Evolutionary conservation across 2,113 vertebrate genomes (phyloP), one percentile per base, ranked within the genome.

Genomic region (Neogale vison): DNA sequence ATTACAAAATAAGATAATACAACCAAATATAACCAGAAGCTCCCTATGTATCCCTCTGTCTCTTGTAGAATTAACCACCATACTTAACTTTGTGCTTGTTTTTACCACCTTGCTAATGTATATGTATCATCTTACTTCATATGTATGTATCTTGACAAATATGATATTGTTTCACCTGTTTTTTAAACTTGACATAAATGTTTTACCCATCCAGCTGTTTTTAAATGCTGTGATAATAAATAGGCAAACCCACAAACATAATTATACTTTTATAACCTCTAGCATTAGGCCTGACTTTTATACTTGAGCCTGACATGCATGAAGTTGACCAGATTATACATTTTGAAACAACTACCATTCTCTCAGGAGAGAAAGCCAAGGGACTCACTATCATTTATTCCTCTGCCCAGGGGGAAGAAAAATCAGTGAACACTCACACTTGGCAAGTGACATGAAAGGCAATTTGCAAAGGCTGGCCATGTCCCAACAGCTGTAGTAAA

Each of bases 361-460:
- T 23, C 29, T 80, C 45, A 34, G 24, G 93, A 93, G 50, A 69
- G 77, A 95, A 94, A 71, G 50, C n/a, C 69, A 87, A 90, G 36
- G 59, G 93, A 96, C 72, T 84, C 88, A 45, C 39, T 87, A 74
- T 90, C 91, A 55, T 87, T 94, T 94, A 76, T 71, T 88, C 50
- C 29, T 85, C 76, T 88, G 82, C 47, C 71, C 29, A 14, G 50
- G 45, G 36, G 7, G 24, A 13, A 20, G 5, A 7, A 47, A 34
- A 81, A 87, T 65, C 57, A 97, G 81, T 81, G 88, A 63, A 59
- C 71, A 55, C 63, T 83, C 34, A 8, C 67, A 95, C 72, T 93
- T 95, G 89, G 95, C 92, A 93, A 96, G 83, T 76, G 65, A 42
- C 83, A 69, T 11, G n/a, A 90, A 92, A 92, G 89, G 89, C 89